Conservation (phyloP, 2,113 vertebrate species). For the Erythrocercus mccallii region DNA sequence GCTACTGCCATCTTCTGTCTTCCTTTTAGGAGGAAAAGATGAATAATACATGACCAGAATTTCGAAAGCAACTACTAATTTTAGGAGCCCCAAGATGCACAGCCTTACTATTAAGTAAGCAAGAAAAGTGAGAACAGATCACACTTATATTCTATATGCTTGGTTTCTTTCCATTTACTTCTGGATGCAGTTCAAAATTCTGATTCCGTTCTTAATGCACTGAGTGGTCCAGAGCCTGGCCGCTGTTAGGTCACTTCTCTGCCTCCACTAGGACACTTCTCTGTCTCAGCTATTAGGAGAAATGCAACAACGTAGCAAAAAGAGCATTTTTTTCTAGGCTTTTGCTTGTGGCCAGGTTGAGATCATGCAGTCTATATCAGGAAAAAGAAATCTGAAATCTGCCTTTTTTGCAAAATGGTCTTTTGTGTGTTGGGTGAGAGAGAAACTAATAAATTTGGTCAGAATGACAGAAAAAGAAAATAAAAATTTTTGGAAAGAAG, state of each 20-base stretch:
- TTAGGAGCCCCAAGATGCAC: not conserved
- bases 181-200: conserved; percentile 23
- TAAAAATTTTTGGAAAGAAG: not conserved
- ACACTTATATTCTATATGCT: not conserved
- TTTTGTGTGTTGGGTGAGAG: not conserved
- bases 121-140: not conserved
- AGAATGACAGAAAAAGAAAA: not conserved
- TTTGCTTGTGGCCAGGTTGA: not conserved
- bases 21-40: not conserved
- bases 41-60: conserved; percentile 31
- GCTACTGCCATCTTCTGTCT: not conserved
- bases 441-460: not conserved
- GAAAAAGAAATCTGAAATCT: not conserved
- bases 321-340: not conserved
- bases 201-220: not conserved
- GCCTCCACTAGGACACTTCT: not conserved
- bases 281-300: not conserved
- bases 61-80: conserved; percentile 16
- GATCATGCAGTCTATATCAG: not conserved
- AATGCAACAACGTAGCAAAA: not conserved
- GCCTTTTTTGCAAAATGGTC: not conserved
- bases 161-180: conserved; percentile 30
- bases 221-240: not conserved
- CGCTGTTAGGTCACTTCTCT: not conserved
- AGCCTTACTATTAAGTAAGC: conserved; percentile 3